These are phyloP conservation scores for Aldrovandia affinis DNA, from an alignment of 2,797 vertebrate species.

Conservation along the genomic window DNA sequence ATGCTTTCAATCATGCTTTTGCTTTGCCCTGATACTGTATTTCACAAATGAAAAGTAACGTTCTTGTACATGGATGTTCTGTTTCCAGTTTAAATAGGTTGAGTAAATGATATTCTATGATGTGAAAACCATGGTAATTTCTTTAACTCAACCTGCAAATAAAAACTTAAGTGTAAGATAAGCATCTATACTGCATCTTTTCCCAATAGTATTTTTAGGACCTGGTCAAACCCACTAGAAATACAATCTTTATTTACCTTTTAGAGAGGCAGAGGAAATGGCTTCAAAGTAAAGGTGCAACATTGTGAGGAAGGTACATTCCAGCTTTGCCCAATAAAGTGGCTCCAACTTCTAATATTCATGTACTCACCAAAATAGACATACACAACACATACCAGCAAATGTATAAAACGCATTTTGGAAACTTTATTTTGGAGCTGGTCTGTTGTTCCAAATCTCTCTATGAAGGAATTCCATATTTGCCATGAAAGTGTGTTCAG, in stretches of 20 bases:
- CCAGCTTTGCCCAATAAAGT: slow-evolving; percentile 42
- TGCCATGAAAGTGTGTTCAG: slow-evolving; percentile 60
- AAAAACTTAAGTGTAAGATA: background rate
- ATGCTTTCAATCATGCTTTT: too few relatives aligned
- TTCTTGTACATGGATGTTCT: background rate
- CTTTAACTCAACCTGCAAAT: background rate
- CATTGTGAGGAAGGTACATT: slow-evolving; percentile 46
- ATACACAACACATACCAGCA: slow-evolving; percentile 45
- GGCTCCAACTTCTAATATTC: slow-evolving; percentile 32
- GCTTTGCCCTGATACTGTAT: too few relatives aligned
- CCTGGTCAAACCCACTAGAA: slow-evolving; percentile 36
- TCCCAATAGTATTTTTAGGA: slow-evolving; percentile 52
- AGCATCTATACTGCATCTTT: slow-evolving; percentile 22
- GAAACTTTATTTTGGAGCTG: slow-evolving; percentile 78
- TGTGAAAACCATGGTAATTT: background rate
- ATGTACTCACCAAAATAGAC: slow-evolving; percentile 30
- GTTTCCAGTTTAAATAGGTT: background rate
- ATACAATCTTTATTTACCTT: slow-evolving; percentile 54
- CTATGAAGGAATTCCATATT: slow-evolving; percentile 61
- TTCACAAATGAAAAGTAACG: background rate
- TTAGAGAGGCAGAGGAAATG: slow-evolving; percentile 51
- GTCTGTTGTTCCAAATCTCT: slow-evolving; percentile 37
- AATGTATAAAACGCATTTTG: slow-evolving; percentile 50
- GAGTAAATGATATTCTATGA: background rate
- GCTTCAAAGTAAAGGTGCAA: slow-evolving; percentile 45